phyloP scores from a whole-genome alignment of 92 coral and sea anemone genomes.

The Zoanthus sociatus region DNA sequence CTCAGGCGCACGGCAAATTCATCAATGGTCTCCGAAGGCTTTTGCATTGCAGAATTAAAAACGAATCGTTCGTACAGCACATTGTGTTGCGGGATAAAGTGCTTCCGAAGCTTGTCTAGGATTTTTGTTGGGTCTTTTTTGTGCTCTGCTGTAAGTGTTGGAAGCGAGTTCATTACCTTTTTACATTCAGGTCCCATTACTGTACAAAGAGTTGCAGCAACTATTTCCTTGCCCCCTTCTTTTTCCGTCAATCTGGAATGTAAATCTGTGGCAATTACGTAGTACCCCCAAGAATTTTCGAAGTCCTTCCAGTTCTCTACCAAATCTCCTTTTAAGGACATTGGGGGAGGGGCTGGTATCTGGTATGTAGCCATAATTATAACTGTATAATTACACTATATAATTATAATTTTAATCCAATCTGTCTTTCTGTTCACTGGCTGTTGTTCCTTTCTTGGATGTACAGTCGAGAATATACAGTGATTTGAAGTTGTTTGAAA shows the following conservation, averaged over 20 bases:
- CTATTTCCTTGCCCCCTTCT: conserved; percentile 27
- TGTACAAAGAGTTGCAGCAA: conserved; percentile 43
- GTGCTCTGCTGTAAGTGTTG: conserved; percentile 46
- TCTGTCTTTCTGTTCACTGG: conserved; percentile 25
- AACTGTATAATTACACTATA: background rate
- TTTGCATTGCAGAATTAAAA: conserved; percentile 54
- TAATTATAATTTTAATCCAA: background rate
- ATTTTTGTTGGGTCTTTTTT: conserved; percentile 50
- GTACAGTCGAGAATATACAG: conserved; percentile 25
- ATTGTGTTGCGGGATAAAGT: conserved; percentile 53
- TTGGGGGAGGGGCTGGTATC: conserved; percentile 59
- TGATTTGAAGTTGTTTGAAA: conserved; percentile 19
- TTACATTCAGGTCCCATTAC: conserved; percentile 42
- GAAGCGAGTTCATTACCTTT: conserved; percentile 50
- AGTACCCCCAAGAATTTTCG: conserved; percentile 55
- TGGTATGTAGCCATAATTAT: conserved; percentile 49
- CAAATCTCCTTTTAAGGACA: conserved; percentile 57
- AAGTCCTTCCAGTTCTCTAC: conserved; percentile 59
- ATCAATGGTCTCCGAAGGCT: conserved; percentile 47
- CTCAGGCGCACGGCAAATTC: conserved; percentile 37
- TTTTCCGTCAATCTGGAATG: conserved; percentile 42
- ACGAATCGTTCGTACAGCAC: conserved; percentile 46
- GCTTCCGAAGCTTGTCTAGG: conserved; percentile 47
- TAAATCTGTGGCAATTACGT: conserved; percentile 45
- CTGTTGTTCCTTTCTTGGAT: conserved; percentile 36